Percentiles rank a stretch among this genome's conserved stretches.
These are phyloP conservation scores for Heteromurus nitidus DNA, from an alignment of 2,888 invertebrate species.

Conservation along the genomic window DNA sequence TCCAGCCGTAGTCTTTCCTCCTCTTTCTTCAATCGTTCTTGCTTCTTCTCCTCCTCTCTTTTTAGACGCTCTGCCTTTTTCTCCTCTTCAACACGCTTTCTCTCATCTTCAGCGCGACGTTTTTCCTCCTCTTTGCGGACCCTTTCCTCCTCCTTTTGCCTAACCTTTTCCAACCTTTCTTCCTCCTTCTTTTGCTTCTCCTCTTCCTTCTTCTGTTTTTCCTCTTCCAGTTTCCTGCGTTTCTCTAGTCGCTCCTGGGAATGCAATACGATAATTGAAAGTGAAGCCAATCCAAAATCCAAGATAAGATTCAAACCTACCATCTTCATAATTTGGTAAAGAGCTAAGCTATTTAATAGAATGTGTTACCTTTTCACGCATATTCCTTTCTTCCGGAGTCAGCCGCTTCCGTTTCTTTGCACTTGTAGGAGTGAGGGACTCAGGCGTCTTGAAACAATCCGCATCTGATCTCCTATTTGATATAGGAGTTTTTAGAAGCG, in stretches of 20 bases:
- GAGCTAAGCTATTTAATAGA: too few relatives aligned
- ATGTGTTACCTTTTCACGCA: slow-evolving; percentile 63
- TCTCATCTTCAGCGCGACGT: slow-evolving; percentile 57
- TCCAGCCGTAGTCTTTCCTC: slow-evolving; percentile 79
- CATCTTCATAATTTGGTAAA: neutral
- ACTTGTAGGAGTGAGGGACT: slow-evolving; percentile 52
- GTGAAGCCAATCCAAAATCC: too few relatives aligned
- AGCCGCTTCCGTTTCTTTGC: slow-evolving; percentile 69
- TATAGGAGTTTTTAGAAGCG: slow-evolving; percentile 30
- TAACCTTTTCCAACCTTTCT: slow-evolving; percentile 78
- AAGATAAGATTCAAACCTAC: too few relatives aligned
- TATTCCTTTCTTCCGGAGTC: slow-evolving; percentile 65
- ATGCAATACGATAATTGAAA: slow-evolving; percentile 1
- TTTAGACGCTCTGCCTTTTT: slow-evolving; percentile 78
- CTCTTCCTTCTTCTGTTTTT: slow-evolving; percentile 74
- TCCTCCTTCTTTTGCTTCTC: slow-evolving; percentile 78
- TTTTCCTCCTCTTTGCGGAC: slow-evolving; percentile 76
- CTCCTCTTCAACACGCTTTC: slow-evolving; percentile 78
- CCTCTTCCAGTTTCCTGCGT: slow-evolving; percentile 68
- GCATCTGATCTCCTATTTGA: slow-evolving; percentile 16
- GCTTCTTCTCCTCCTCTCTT: slow-evolving; percentile 79
- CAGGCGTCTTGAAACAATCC: slow-evolving; percentile 38
- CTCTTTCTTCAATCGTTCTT: slow-evolving; percentile 78
- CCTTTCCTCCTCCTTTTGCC: slow-evolving; percentile 80
- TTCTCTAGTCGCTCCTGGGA: slow-evolving; percentile 69